A percentile compares a stretch with the other conserved stretches of the same genome.
phyloP scores from a whole-genome alignment of 1,140 invertebrate species.

The Oedothorax gibbosus region DNA sequence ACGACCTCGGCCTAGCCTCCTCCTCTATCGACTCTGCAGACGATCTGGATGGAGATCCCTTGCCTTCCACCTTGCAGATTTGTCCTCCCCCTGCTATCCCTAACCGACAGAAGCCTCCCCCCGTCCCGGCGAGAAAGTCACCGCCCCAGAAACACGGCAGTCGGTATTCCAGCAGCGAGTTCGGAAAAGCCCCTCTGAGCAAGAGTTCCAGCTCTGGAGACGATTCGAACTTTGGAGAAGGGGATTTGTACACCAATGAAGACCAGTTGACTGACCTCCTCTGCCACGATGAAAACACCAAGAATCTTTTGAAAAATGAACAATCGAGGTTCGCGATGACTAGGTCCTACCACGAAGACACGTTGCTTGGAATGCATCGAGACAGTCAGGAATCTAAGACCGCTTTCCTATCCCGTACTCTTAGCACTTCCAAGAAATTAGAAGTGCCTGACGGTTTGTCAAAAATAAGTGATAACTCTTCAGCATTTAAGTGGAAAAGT shows the following conservation, averaged over 20 bases:
- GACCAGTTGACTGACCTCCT: not conserved
- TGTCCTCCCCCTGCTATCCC: constrained; percentile 1
- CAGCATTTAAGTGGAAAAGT: constrained; percentile 68
- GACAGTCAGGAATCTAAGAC: constrained; percentile 43
- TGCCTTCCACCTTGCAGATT: constrained; percentile 32
- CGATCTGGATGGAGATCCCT: constrained; percentile 52
- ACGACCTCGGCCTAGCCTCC: constrained; percentile 51
- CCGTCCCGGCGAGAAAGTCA: constrained; percentile 55
- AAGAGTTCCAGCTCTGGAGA: constrained; percentile 49
- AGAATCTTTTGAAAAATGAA: constrained; percentile 37
- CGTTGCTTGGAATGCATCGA: constrained; percentile 12
- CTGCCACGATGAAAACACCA: constrained; percentile 21
- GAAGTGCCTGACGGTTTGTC: not conserved
- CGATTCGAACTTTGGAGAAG: constrained; percentile 54
- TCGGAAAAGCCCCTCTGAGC: constrained; percentile 17
- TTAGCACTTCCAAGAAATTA: constrained; percentile 41
- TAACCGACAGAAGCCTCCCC: constrained; percentile 57
- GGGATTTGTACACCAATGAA: constrained; percentile 22
- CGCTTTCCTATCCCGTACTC: constrained; percentile 33
- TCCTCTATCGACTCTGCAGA: constrained; percentile 55
- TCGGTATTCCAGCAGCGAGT: constrained; percentile 16
- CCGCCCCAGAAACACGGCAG: constrained; percentile 1
- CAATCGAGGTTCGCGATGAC: constrained; percentile 39
- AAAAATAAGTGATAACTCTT: constrained; percentile 8
- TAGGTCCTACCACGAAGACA: constrained; percentile 44